A percentile compares a stretch with the other conserved stretches of the same genome.
phyloP scores from a whole-genome alignment of 2,113 vertebrate genomes.

The Phocoena phocoena region DNA sequence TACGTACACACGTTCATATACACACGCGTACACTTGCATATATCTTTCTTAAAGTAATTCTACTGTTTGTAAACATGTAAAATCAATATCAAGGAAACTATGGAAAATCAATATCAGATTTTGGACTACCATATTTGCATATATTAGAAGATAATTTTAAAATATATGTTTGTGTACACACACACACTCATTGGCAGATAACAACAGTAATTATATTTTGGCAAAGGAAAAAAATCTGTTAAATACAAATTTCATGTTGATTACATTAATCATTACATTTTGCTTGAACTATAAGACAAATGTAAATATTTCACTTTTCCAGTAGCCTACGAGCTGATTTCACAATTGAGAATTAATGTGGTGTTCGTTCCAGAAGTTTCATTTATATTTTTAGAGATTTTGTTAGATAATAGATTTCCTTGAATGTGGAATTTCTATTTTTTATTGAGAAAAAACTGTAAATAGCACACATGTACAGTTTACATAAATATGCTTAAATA shows the following conservation, averaged over 20 bases:
- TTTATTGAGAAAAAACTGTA: not conserved
- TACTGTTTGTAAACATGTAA: not conserved
- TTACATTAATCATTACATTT: not conserved
- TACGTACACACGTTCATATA: accelerated
- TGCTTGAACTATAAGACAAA: not conserved
- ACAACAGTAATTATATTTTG: not conserved
- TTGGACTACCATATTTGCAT: not conserved
- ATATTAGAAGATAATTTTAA: not conserved
- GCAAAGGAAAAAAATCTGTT: not conserved
- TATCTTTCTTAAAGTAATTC: not conserved
- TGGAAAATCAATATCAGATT: not conserved
- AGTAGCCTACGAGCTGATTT: not conserved
- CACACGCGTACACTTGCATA: accelerated
- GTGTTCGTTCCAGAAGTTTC: not conserved
- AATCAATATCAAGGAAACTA: not conserved
- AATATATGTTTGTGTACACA: not conserved
- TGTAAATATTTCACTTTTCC: not conserved
- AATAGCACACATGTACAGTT: not conserved
- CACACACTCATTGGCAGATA: not conserved
- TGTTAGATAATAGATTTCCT: not conserved
- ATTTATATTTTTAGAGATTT: not conserved
- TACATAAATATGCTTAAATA: not conserved
- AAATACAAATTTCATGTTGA: not conserved
- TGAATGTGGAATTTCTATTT: not conserved
- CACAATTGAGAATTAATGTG: not conserved